Evolutionary conservation across 2,888 invertebrate genomes (phyloP).

Genomic region (Cryptus viduatorius): DNA sequence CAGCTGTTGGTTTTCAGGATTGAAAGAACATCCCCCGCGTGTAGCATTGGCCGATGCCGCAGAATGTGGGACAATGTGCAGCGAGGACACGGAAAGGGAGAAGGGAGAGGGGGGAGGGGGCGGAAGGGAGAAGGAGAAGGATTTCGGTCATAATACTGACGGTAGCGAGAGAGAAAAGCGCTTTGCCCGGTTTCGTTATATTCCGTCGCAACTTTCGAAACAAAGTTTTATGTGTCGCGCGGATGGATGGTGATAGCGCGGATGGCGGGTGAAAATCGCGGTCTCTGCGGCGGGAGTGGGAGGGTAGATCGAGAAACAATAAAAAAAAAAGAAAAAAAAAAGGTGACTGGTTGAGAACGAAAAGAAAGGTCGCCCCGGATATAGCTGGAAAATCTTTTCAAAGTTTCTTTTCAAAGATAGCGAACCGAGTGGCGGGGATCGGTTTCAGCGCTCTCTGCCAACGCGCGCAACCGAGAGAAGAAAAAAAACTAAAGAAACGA

Average conservation of each 20-base stretch:
- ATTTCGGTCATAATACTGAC: slow-evolving; percentile 14
- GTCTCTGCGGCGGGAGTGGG: slow-evolving; percentile 15
- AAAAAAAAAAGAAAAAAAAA: background rate
- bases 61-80: slow-evolving; percentile 60
- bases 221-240: slow-evolving; percentile 56
- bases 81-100: slow-evolving; percentile 18
- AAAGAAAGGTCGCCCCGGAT: slow-evolving; percentile 20
- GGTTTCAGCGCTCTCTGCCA: slow-evolving; percentile 24
- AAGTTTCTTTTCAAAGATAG: slow-evolving; percentile 41
- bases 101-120: too few relatives aligned
- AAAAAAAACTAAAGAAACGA: background rate
- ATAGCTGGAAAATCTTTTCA: slow-evolving; percentile 56
- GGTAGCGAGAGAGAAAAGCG: background rate
- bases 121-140: background rate
- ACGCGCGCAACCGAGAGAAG: slow-evolving; percentile 16
- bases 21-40: slow-evolving; percentile 54
- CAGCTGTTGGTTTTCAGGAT: slow-evolving; percentile 73
- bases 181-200: slow-evolving; percentile 45
- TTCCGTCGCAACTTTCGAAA: slow-evolving; percentile 54
- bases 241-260: slow-evolving; percentile 21
- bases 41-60: slow-evolving; percentile 40
- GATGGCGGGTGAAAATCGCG: slow-evolving; percentile 21
- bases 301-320: slow-evolving; percentile 22
- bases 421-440: background rate
- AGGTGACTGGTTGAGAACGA: background rate